A percentile compares a stretch with the other conserved stretches of the same genome.
Evolutionary conservation across 2,797 vertebrate genomes (phyloP).

Genomic region (Peromyscus eremicus): DNA sequence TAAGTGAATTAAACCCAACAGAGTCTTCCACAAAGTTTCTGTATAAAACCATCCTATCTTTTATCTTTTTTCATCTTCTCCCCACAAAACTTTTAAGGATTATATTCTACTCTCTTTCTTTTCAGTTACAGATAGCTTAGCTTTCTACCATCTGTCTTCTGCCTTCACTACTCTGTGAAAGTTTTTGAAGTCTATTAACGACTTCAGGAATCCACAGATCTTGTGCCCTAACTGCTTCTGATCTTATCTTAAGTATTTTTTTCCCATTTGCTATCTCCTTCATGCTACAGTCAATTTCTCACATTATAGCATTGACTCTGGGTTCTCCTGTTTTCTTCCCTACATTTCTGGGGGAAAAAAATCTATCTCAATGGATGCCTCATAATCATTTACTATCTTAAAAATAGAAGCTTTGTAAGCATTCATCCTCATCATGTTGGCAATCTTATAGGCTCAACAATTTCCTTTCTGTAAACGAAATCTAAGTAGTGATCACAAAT

Average conservation of each 20-base stretch:
- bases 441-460: not conserved
- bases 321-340: not conserved
- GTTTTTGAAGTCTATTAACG: conserved; percentile 54
- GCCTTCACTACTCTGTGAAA: not conserved
- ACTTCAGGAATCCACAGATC: conserved; percentile 57
- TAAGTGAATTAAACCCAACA: not conserved
- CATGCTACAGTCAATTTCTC: not conserved
- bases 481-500: not conserved
- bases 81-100: conserved; percentile 44
- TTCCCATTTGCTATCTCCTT: not conserved
- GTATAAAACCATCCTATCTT: not conserved
- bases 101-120: conserved; percentile 12
- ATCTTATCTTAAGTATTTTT: conserved; percentile 37
- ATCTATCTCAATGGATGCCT: not conserved
- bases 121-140: conserved; percentile 12
- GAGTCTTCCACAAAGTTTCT: not conserved
- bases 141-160: conserved; percentile 2
- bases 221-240: conserved; percentile 17
- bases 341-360: not conserved
- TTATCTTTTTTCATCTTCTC: conserved; percentile 49
- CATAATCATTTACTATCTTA: conserved; percentile 23
- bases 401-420: conserved; percentile 41
- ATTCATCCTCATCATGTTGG: not conserved
- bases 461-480: conserved; percentile 1
- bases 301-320: not conserved